phyloP scores from a whole-genome alignment of 2,113 vertebrate genomes.

The Pseudopodoces humilis region DNA sequence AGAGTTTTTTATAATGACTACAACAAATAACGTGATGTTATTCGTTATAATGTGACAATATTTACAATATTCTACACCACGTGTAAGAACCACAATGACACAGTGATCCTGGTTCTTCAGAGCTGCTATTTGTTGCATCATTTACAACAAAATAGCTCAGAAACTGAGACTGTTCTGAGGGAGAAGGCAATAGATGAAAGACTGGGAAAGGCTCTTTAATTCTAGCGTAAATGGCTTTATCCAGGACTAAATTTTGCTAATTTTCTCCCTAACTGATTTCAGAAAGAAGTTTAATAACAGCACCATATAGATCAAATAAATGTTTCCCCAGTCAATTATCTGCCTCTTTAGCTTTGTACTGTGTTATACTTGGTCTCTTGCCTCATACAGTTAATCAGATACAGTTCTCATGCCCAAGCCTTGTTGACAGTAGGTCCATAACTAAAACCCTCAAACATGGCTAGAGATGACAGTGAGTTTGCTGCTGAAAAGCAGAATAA shows the following conservation, averaged over 20 bases:
- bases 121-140: background rate
- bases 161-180: background rate
- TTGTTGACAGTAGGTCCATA: background rate
- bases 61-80: background rate
- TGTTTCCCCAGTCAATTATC: background rate
- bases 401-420: background rate
- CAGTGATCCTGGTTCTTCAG: background rate
- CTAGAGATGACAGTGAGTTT: background rate
- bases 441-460: background rate
- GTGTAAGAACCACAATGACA: background rate
- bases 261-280: background rate
- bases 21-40: background rate
- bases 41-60: background rate
- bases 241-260: background rate
- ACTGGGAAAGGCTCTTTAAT: background rate
- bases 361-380: background rate
- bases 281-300: background rate
- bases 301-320: background rate
- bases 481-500: background rate
- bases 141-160: background rate
- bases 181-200: background rate
- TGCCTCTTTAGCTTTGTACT: background rate
- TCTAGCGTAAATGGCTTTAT: background rate
- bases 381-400: background rate
- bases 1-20: background rate